Conservation (phyloP, 2,888 invertebrate species). For the Bombylius major region DNA sequence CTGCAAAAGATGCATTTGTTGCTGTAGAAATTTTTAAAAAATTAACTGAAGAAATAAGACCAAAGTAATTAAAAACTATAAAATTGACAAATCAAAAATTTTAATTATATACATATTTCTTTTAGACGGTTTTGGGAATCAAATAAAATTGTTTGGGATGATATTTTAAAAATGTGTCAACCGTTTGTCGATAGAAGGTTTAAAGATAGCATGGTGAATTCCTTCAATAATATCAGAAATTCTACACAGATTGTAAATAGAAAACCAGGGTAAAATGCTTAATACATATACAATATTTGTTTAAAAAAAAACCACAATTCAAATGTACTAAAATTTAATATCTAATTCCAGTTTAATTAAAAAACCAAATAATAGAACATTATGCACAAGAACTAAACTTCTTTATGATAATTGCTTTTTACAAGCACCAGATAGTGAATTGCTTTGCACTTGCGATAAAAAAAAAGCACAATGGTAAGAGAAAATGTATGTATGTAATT, state of each 20-base stretch:
- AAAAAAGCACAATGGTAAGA: slow-evolving; percentile 63
- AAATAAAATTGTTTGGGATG: slow-evolving; percentile 10
- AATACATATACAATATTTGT: no score
- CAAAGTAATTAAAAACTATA: slow-evolving; percentile 8
- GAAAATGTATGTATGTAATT: background rate
- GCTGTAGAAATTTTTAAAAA: slow-evolving; percentile 50
- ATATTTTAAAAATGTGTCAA: slow-evolving; percentile 19
- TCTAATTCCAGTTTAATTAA: background rate
- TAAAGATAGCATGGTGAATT: slow-evolving; percentile 16
- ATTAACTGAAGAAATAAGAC: slow-evolving; percentile 16
- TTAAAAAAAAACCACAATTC: no score
- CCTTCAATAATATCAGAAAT: background rate
- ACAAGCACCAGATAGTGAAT: slow-evolving; percentile 64
- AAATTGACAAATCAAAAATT: no score
- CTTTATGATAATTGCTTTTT: slow-evolving; percentile 68
- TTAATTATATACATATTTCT: background rate
- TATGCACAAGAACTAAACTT: slow-evolving; percentile 44
- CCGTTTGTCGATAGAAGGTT: slow-evolving; percentile 28
- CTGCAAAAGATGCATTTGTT: slow-evolving; percentile 61
- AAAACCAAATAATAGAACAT: slow-evolving; percentile 4
- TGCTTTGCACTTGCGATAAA: slow-evolving; percentile 60
- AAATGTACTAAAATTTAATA: no score
- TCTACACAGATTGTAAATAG: no score
- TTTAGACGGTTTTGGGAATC: slow-evolving; percentile 21
- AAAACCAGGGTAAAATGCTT: no score